A percentile compares a stretch with the other conserved stretches of the same genome.
phyloP scores from a whole-genome alignment of 1,140 invertebrate species.

The Dendroctonus ponderosae region DNA sequence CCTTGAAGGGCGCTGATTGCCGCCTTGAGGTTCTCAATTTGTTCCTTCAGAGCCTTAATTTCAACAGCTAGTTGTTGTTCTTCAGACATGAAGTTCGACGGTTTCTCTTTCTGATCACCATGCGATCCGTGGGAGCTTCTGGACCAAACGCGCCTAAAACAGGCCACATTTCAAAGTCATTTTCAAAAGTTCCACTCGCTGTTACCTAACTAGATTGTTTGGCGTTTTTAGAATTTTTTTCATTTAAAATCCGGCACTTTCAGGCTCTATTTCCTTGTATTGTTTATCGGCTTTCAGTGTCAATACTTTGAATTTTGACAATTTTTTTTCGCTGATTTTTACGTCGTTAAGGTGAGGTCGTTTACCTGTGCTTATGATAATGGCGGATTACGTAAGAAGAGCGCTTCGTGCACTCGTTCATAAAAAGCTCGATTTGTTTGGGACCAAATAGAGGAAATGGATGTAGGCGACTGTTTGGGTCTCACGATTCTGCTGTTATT shows the following conservation, averaged over 20 bases:
- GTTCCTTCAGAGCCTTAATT: constrained; percentile 41
- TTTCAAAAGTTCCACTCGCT: constrained; percentile 5
- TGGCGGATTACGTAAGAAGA: no score
- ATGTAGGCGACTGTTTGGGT: neutral
- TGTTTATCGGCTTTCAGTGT: constrained; percentile 9
- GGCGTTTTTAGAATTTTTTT: constrained; percentile 36
- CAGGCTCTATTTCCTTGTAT: neutral
- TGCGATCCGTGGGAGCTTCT: constrained; percentile 27
- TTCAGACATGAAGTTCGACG: constrained; percentile 23
- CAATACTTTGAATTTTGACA: constrained; percentile 32
- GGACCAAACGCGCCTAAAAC: constrained; percentile 35
- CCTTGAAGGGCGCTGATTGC: constrained; percentile 40
- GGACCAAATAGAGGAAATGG: no score
- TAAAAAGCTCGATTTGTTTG: no score
- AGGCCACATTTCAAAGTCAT: neutral
- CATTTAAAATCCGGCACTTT: constrained; percentile 25
- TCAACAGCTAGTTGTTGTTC: constrained; percentile 32
- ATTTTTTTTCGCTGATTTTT: neutral
- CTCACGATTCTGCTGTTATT: neutral
- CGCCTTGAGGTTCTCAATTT: constrained; percentile 44
- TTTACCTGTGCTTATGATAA: no score
- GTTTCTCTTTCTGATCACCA: constrained; percentile 22
- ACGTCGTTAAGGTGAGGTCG: no score
- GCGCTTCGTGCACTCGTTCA: no score
- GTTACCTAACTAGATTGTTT: constrained; percentile 38